A percentile compares a stretch with the other conserved stretches of the same genome.
Conservation (phyloP, 2,888 invertebrate genomes). For the Lymantria monacha region DNA sequence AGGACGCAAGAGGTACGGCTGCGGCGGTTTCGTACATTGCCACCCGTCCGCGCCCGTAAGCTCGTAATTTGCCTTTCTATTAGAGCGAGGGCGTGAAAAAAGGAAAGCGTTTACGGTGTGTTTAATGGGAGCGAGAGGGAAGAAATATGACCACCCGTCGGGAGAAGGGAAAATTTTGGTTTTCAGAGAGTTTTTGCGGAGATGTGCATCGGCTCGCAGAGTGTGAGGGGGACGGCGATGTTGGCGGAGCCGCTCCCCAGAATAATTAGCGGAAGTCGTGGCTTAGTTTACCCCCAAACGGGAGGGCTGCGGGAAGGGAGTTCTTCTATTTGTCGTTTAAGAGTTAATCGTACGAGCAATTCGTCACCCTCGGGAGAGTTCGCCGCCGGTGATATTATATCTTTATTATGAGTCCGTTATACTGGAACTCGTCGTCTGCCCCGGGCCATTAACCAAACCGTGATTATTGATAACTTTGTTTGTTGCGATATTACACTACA, state of each 20-base stretch:
- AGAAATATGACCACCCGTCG: constrained; percentile 79
- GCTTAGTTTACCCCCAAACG: constrained; percentile 74
- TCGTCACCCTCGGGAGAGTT: constrained; percentile 79
- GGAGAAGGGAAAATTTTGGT: constrained; percentile 80
- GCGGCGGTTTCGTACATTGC: constrained; percentile 80
- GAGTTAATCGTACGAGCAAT: constrained; percentile 81
- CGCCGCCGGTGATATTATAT: constrained; percentile 71
- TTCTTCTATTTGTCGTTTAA: constrained; percentile 82
- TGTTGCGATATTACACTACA: constrained; percentile 32
- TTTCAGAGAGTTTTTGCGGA: constrained; percentile 80
- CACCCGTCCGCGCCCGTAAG: constrained; percentile 82
- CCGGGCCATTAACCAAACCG: constrained; percentile 69
- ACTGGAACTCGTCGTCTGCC: constrained; percentile 51
- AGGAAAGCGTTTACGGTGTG: constrained; percentile 82
- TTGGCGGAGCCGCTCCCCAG: constrained; percentile 67
- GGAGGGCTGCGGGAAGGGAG: constrained; percentile 72
- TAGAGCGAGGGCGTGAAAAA: constrained; percentile 83
- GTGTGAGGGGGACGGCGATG: constrained; percentile 70
- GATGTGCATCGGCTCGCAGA: constrained; percentile 74
- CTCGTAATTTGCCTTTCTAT: constrained; percentile 83
- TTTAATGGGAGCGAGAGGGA: constrained; percentile 82
- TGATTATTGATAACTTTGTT: constrained; percentile 79
- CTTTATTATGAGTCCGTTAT: constrained; percentile 74
- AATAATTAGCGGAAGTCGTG: constrained; percentile 81
- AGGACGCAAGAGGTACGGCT: constrained; percentile 61